These are phyloP conservation scores for Caenorhabditis sinica DNA, from an alignment of 2,888 invertebrate species.

Conservation along the genomic window DNA sequence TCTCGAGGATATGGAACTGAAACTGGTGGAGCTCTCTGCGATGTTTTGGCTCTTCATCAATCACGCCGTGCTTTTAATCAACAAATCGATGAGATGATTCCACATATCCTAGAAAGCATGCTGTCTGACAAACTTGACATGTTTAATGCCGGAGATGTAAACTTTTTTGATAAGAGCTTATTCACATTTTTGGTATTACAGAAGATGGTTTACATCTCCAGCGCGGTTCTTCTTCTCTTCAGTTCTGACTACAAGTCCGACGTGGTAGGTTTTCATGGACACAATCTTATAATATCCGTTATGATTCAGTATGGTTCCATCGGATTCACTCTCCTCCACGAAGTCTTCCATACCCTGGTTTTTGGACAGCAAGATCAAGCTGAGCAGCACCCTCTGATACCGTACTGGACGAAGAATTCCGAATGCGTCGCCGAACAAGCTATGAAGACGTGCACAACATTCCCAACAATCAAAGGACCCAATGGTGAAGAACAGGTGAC, in stretches of 20 bases:
- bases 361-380: not conserved
- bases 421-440: conserved; percentile 19
- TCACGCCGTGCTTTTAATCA: too few relatives aligned
- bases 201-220: not conserved
- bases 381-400: not conserved
- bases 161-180: too few relatives aligned
- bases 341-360: conserved; percentile 19
- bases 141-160: too few relatives aligned
- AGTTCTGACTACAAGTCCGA: not conserved
- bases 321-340: conserved; percentile 1
- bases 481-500: not conserved
- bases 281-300: not conserved
- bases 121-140: too few relatives aligned
- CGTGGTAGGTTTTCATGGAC: not conserved
- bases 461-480: not conserved
- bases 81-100: too few relatives aligned
- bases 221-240: not conserved
- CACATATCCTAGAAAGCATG: too few relatives aligned
- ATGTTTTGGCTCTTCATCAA: too few relatives aligned
- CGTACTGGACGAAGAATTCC: not conserved
- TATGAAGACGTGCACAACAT: conserved; percentile 4
- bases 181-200: too few relatives aligned
- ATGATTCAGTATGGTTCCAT: not conserved
- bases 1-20: too few relatives aligned
- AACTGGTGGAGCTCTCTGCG: too few relatives aligned